These are phyloP conservation scores for Exephanes ischioxanthus DNA, from an alignment of 2,888 invertebrate genomes.

Conservation along the genomic window DNA sequence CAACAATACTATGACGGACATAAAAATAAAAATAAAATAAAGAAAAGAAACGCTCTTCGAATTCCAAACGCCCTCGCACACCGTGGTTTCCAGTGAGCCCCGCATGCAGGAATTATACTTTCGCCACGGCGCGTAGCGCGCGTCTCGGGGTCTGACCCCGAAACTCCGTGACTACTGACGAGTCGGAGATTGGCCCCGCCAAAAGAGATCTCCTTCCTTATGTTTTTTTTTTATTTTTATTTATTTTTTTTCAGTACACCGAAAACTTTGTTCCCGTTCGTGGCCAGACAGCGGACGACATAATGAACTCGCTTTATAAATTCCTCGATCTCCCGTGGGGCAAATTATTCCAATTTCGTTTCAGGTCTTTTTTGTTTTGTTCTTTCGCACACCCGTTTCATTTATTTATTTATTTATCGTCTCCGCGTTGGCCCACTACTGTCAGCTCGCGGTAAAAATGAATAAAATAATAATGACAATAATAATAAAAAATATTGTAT, in stretches of 20 bases:
- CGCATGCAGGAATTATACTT: constrained; percentile 74
- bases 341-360: constrained; percentile 60
- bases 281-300: constrained; percentile 45
- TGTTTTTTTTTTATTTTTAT: background rate
- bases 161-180: constrained; percentile 61
- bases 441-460: constrained; percentile 53
- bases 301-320: constrained; percentile 69
- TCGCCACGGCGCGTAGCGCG: constrained; percentile 67
- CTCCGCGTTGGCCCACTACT: constrained; percentile 66
- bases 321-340: constrained; percentile 61
- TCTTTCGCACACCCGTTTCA: constrained; percentile 20
- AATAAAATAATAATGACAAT: background rate
- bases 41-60: constrained; percentile 8
- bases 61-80: constrained; percentile 24
- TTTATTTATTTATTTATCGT: constrained; percentile 63
- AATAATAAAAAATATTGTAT: constrained; percentile 17
- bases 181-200: constrained; percentile 57
- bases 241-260: background rate
- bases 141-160: constrained; percentile 56
- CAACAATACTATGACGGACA: background rate
- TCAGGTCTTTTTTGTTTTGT: constrained; percentile 32
- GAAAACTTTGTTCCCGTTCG: constrained; percentile 22
- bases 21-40: background rate
- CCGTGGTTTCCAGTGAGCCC: constrained; percentile 5
- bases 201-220: constrained; percentile 38